Evolutionary conservation across 2,888 invertebrate genomes (phyloP).

Genomic region (Phyllotreta cruciferae): DNA sequence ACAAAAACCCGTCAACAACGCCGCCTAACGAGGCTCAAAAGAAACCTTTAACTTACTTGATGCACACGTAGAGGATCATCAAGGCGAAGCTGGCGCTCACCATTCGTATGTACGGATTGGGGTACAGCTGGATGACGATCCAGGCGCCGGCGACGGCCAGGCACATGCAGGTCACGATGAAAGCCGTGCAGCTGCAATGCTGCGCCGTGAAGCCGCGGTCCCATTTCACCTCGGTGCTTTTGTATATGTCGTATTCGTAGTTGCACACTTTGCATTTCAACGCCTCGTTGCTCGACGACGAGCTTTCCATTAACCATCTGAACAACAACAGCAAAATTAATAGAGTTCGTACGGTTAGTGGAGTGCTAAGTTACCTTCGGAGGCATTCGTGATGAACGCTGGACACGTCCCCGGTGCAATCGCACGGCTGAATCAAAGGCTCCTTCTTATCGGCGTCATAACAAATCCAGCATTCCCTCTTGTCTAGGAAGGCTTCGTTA

Average conservation of each 20-base stretch:
- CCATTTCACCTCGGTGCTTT: constrained; percentile 81
- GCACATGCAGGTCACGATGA: constrained; percentile 80
- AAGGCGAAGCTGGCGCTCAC: constrained; percentile 82
- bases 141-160: constrained; percentile 79
- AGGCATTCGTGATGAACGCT: constrained; percentile 92
- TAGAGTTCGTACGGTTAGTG: no score
- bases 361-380: constrained; percentile 61
- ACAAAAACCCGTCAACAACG: constrained; percentile 40
- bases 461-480: constrained; percentile 92
- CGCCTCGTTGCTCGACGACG: constrained; percentile 49
- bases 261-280: constrained; percentile 84
- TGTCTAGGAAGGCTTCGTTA: constrained; percentile 66
- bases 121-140: constrained; percentile 79
- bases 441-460: constrained; percentile 83
- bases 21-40: background rate
- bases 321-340: constrained; percentile 16
- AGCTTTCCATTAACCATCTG: constrained; percentile 82
- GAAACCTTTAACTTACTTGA: constrained; percentile 65
- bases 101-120: constrained; percentile 79
- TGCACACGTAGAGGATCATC: constrained; percentile 83
- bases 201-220: constrained; percentile 82
- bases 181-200: constrained; percentile 85
- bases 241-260: constrained; percentile 80
- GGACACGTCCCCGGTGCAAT: constrained; percentile 91
- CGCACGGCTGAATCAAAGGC: constrained; percentile 87